Conservation (phyloP, 2,888 invertebrate genomes). For the Drosophila sordidula region DNA sequence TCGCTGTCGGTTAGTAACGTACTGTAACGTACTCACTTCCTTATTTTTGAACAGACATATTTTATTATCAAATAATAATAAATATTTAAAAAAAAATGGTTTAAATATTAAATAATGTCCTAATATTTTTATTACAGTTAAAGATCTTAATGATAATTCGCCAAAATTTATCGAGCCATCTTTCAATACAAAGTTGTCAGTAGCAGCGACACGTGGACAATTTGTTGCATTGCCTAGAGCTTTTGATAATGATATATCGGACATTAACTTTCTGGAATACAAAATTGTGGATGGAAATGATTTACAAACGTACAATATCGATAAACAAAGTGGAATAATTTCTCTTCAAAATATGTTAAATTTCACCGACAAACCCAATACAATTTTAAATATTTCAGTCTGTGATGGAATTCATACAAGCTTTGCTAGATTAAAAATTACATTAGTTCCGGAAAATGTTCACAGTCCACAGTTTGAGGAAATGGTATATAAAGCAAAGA, state of each 20-base stretch:
- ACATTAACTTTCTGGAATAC: slow-evolving; percentile 90
- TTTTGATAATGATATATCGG: slow-evolving; percentile 93
- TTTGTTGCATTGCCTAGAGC: slow-evolving; percentile 95
- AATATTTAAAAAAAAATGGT: too few species aligned
- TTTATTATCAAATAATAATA: too few species aligned
- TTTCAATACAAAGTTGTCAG: slow-evolving; percentile 91
- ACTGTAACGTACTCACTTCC: too few species aligned
- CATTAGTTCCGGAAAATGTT: slow-evolving; percentile 91
- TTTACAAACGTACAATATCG: slow-evolving; percentile 90
- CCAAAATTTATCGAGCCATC: slow-evolving; percentile 94
- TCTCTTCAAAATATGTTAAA: slow-evolving; percentile 91
- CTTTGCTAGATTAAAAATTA: slow-evolving; percentile 92
- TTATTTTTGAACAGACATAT: too few species aligned
- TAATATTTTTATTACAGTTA: slow-evolving; percentile 86
- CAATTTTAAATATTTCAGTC: slow-evolving; percentile 95
- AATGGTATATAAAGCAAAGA: slow-evolving; percentile 91
- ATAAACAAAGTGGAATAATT: slow-evolving; percentile 88
- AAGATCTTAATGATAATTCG: slow-evolving; percentile 96
- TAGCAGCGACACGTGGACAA: slow-evolving; percentile 93
- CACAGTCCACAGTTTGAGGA: slow-evolving; percentile 92
- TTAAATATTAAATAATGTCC: neutral
- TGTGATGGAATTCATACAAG: slow-evolving; percentile 98
- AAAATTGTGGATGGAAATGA: slow-evolving; percentile 94
- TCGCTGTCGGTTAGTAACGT: too few species aligned
- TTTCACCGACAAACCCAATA: slow-evolving; percentile 88